Conservation (phyloP, 2,888 invertebrate species). For the Dinocampus coccinellae region DNA sequence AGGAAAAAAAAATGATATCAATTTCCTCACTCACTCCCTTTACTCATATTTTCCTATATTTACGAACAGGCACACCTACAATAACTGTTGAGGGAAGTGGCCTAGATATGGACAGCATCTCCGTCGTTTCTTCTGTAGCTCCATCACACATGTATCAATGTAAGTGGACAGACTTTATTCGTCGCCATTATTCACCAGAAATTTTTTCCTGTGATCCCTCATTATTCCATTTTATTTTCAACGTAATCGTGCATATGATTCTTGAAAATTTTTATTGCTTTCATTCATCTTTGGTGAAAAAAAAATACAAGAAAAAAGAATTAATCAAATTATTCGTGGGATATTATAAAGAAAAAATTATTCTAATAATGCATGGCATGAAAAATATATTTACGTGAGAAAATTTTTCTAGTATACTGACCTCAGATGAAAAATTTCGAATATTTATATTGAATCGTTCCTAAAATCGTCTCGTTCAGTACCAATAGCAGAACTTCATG, state of each 20-base stretch:
- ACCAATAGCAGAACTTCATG: too few species aligned
- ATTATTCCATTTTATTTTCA: conserved; percentile 3
- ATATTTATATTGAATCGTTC: too few species aligned
- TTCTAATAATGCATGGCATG: conserved; percentile 42
- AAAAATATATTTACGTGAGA: conserved; percentile 8
- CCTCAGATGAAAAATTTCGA: too few species aligned
- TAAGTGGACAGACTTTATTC: conserved; percentile 70
- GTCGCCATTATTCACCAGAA: conserved; percentile 20
- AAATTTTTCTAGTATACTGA: neutral
- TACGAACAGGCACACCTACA: conserved; percentile 69
- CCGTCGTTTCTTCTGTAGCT: conserved; percentile 78
- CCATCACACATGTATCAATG: conserved; percentile 81
- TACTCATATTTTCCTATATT: conserved; percentile 55
- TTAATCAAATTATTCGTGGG: conserved; percentile 21
- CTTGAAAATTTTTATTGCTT: neutral
- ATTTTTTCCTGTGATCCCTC: conserved; percentile 31
- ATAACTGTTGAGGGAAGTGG: conserved; percentile 72
- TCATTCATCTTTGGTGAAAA: neutral
- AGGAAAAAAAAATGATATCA: conserved; percentile 17
- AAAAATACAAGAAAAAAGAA: too few species aligned
- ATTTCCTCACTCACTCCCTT: conserved; percentile 23
- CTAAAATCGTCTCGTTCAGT: too few species aligned
- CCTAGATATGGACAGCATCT: conserved; percentile 79
- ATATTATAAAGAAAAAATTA: neutral
- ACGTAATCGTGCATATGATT: neutral